These are phyloP conservation scores for Lagenorhynchus albirostris DNA, from an alignment of 2,113 vertebrate species.

Conservation along the genomic window DNA sequence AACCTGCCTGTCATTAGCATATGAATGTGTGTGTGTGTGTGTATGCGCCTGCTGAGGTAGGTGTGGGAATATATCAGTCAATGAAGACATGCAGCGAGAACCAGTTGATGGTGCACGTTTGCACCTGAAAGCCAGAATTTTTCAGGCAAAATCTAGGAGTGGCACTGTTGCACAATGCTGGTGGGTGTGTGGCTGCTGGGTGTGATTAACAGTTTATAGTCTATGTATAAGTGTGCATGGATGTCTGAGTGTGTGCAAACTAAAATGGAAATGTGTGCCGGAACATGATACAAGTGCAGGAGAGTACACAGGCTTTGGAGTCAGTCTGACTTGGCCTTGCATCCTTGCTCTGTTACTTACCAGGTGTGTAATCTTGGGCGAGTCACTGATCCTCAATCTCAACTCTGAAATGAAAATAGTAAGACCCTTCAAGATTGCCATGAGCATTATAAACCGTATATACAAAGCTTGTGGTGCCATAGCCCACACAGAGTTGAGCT, in stretches of 20 bases:
- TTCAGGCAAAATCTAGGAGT: constrained; percentile 48
- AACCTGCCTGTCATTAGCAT: neutral
- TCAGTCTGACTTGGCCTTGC: neutral
- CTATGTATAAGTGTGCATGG: neutral
- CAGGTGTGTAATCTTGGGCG: neutral
- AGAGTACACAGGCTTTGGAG: neutral
- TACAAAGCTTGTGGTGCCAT: neutral
- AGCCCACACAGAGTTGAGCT: neutral
- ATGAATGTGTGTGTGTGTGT: neutral
- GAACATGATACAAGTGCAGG: neutral
- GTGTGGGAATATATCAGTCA: constrained; percentile 49
- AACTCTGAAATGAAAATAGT: neutral
- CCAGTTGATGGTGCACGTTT: neutral
- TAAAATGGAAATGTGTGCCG: neutral
- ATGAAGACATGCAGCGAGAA: neutral
- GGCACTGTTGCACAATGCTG: constrained; percentile 51
- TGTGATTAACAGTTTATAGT: constrained; percentile 3
- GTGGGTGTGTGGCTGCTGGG: neutral
- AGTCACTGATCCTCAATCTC: neutral
- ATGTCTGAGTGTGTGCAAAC: neutral
- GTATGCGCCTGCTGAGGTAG: neutral
- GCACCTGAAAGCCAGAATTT: constrained; percentile 48
- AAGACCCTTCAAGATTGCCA: neutral
- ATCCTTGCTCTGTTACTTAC: neutral
- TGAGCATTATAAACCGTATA: neutral